Base-by-base conservation (phyloP, 2,888 invertebrate genomes). In the Helleia helle region DNA sequence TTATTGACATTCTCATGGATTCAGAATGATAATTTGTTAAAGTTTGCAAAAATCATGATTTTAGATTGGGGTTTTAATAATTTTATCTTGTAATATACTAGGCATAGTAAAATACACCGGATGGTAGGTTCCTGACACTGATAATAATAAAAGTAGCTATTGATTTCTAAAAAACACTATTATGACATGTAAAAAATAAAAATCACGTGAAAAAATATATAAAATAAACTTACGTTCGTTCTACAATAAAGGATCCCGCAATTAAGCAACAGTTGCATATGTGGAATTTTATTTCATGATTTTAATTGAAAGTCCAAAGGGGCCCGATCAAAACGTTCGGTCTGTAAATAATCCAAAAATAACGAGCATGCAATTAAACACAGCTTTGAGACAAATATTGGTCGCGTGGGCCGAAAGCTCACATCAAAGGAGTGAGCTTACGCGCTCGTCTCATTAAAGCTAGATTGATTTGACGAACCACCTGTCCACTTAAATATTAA, bases 341-440 rank as follows among this genome's bases (percentile, higher is more conserved):
- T 69, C 64, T 74, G 74, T 70, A 81, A 80, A 81, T 84, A 84
- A 83, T 84, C 84, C 83, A 64, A 66, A 77, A 83, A 81, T 84
- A 84, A 84, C 76, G 81, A 84, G 76, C 62, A 65, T 71, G 80
- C 72, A 80, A 81, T 84, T 83, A 81, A 79, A 80, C 64, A 59
- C 64, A 66, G 74, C 73, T 74, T 77, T 71, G 70, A 74, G 77
- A 75, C 71, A 72, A 63, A 72, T 63, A 71, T 57, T 45, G 56
- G 51, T 44, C 42, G 53, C 46, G 54, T 57, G 61, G 62, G 55
- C 58, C 56, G 52, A 55, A 55, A 59, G 55, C 55, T 56, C 51
- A 71, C 71, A 71, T 81, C 79, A 81, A 81, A 80, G 76, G 62
- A 65, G 57, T 44, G 48, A 67, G 65, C n/a, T n/a, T n/a, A n/a